Percentiles rank a stretch among this genome's conserved stretches.
Conservation (phyloP, 2,113 vertebrate species). For the Sinosuthora webbiana region DNA sequence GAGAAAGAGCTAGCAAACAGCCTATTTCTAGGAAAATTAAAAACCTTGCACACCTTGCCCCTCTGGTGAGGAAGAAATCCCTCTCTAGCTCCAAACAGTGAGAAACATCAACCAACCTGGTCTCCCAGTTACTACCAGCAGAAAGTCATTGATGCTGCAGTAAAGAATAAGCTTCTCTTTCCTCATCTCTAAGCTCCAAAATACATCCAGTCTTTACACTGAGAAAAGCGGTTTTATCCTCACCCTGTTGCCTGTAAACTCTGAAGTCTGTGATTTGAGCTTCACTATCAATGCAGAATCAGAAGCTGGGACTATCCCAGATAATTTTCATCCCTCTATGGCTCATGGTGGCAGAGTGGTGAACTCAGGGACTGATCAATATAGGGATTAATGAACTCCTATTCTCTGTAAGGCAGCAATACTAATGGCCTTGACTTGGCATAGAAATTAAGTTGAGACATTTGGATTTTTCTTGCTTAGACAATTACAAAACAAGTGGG, state of each 20-base stretch:
- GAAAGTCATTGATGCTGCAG: neutral
- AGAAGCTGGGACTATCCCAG: neutral
- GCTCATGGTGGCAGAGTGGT: neutral
- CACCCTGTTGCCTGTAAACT: neutral
- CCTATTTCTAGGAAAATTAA: neutral
- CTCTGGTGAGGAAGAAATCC: neutral
- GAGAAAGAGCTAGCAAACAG: neutral
- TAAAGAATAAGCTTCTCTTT: neutral
- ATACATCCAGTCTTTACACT: neutral
- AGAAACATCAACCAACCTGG: neutral
- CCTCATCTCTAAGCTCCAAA: neutral
- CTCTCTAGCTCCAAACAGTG: neutral
- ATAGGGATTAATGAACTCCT: neutral
- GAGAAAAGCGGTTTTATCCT: neutral
- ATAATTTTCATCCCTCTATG: neutral
- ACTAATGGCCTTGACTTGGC: neutral
- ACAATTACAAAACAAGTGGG: neutral
- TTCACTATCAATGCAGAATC: neutral
- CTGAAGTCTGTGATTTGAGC: neutral
- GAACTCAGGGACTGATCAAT: neutral
- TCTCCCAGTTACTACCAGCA: neutral
- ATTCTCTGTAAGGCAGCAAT: neutral
- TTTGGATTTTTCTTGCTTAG: neutral
- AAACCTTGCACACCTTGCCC: neutral
- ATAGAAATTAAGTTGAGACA: neutral